Base-by-base conservation (phyloP, 2,797 vertebrate species). In the Gadopsis marmoratus region DNA sequence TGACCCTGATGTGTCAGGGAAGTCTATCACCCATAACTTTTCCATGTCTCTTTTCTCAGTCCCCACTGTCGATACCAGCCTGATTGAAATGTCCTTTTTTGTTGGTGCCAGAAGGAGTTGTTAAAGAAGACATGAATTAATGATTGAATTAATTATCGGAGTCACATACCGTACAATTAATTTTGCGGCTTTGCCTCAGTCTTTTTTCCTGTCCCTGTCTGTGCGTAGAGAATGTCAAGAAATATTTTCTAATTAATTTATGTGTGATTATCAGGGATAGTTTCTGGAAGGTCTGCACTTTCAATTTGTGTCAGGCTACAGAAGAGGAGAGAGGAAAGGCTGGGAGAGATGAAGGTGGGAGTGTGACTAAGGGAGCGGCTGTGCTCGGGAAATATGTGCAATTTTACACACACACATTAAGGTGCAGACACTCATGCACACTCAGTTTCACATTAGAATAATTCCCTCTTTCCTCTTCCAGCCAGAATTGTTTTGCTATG, bases 201-300 rank as follows among this genome's bases (percentile, higher is more conserved):
- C 94, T 93, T 91, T 93, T 91, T 91, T 66, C 79, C 84, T 76
- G 72, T 74, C 72, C 76, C 88, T 70, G 76, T 92, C 93, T 92
- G 89, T 91, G 93, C 88, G 86, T 82, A 69, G 91, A 94, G 94
- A 95, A 95, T 95, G 95, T 96, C 95, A 95, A 94, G 95, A 95
- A 95, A 96, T 92, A 94, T 95, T 95, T 96, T 96, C 94, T 96
- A 96, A 96, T 96, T 96, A 96, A 96, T 96, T 96, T 94, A 94
- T 95, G 92, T 95, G 93, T 95, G 95, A 96, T 96, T 94, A 96
- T 96, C 95, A 93, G 94, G 90, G 91, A 85, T 84, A 89, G 95
- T 94, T 95, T 94, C 95, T 95, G 91, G 94, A 96, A 95, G 95
- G 95, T 95, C 94, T 94, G 88, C 91, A 94, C 92, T 96, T 95